phyloP scores from a whole-genome alignment of 2,113 vertebrate species.

The Epinephelus fuscoguttatus region DNA sequence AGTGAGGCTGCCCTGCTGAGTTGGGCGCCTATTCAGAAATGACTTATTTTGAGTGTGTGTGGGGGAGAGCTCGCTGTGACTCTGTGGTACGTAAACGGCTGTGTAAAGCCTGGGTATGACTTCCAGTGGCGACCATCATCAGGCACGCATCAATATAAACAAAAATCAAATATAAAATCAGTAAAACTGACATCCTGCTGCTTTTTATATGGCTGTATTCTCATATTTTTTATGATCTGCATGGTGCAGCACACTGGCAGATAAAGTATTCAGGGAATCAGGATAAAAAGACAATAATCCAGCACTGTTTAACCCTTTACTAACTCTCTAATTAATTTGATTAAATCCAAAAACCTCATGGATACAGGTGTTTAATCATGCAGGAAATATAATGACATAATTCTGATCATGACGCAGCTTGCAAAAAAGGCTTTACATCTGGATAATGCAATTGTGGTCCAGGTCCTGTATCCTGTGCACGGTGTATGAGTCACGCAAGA shows the following conservation, averaged over 20 bases:
- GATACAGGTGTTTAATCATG: not conserved
- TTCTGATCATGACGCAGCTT: constrained; percentile 20
- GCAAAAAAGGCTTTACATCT: not conserved
- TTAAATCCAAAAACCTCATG: not conserved
- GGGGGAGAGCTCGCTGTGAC: constrained; percentile 19
- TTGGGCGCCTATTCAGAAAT: constrained; percentile 29
- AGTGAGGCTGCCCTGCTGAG: constrained; percentile 23
- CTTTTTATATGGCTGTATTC: not conserved
- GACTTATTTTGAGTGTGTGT: constrained; percentile 24
- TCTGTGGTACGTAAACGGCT: constrained; percentile 3
- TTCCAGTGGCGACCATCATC: constrained; percentile 7
- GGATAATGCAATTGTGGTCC: constrained; percentile 3
- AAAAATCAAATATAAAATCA: not conserved
- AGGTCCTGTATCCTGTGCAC: constrained; percentile 29
- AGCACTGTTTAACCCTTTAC: not conserved
- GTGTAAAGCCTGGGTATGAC: constrained; percentile 25
- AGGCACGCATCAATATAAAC: not conserved
- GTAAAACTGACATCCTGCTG: not conserved
- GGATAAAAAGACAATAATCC: not conserved
- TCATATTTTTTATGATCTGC: not conserved
- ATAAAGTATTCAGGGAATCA: not conserved
- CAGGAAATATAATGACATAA: not conserved
- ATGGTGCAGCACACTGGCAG: not conserved
- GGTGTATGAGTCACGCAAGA: constrained; percentile 59
- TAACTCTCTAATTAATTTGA: not conserved